phyloP scores from a whole-genome alignment of 2,888 invertebrate genomes.

The Eumacrocentrus americanus region DNA sequence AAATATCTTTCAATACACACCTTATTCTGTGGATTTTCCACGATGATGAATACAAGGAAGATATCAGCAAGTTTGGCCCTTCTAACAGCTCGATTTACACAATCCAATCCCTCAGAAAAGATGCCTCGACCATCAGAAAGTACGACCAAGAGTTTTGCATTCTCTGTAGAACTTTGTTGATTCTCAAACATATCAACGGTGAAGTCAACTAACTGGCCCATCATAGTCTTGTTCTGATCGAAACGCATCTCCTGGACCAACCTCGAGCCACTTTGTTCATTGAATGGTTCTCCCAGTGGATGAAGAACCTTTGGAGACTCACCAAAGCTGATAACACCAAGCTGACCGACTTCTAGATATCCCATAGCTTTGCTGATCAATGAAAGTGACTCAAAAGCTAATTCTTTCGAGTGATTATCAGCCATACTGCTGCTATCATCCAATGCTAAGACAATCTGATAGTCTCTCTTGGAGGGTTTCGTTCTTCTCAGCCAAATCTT shows the following conservation, averaged over 20 bases:
- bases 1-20: slow-evolving; percentile 64
- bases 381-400: slow-evolving; percentile 94
- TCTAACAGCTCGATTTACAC: slow-evolving; percentile 79
- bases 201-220: slow-evolving; percentile 82
- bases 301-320: slow-evolving; percentile 86
- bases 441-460: slow-evolving; percentile 94
- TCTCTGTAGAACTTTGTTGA: slow-evolving; percentile 65
- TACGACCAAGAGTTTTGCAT: slow-evolving; percentile 86
- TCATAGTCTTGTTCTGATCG: slow-evolving; percentile 86
- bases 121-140: slow-evolving; percentile 96
- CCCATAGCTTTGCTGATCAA: slow-evolving; percentile 87
- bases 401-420: slow-evolving; percentile 86
- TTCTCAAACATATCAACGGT: slow-evolving; percentile 73
- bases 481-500: slow-evolving; percentile 98
- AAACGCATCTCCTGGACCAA: slow-evolving; percentile 84
- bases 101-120: slow-evolving; percentile 83
- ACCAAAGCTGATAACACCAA: slow-evolving; percentile 91
- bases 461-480: slow-evolving; percentile 93
- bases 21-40: slow-evolving; percentile 92
- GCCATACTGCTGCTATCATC: slow-evolving; percentile 95
- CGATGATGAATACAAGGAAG: slow-evolving; percentile 93
- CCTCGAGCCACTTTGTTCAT: slow-evolving; percentile 83
- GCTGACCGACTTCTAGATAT: slow-evolving; percentile 90
- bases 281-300: slow-evolving; percentile 84
- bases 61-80: slow-evolving; percentile 81